Evolutionary conservation across 2,797 vertebrate species (phyloP).

Genomic region (Helarctos malayanus): DNA sequence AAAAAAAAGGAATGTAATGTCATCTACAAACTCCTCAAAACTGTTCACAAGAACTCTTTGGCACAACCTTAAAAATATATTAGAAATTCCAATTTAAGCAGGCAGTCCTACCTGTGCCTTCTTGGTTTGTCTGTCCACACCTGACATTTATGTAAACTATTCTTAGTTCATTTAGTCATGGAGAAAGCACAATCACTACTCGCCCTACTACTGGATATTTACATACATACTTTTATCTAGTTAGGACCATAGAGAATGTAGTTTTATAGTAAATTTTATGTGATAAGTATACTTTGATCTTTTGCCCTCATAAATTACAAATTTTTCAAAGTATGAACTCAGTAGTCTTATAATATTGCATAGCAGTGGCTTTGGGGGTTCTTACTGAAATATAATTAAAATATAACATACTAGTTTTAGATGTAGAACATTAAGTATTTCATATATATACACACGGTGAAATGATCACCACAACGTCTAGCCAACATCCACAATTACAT

Average conservation of each 20-base stretch:
- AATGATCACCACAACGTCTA: background rate
- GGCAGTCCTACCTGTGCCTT: background rate
- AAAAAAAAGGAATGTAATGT: background rate
- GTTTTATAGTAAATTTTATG: constrained; percentile 12
- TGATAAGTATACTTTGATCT: background rate
- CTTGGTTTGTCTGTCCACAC: background rate
- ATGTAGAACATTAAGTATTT: background rate
- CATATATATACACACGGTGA: background rate
- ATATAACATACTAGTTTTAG: background rate
- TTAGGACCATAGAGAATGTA: background rate
- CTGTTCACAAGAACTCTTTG: background rate
- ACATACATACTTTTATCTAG: background rate
- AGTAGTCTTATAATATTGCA: background rate
- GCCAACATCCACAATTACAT: background rate
- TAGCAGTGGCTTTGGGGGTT: background rate
- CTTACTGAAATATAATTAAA: background rate
- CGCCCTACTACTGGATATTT: background rate
- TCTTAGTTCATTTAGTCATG: background rate
- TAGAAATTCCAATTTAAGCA: background rate
- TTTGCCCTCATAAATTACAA: background rate
- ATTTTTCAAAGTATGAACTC: background rate
- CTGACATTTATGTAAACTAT: background rate
- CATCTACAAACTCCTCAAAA: background rate
- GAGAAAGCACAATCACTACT: background rate
- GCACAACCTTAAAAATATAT: background rate